These are phyloP conservation scores for Melopsittacus undulatus DNA, from an alignment of 2,797 vertebrate genomes.

Conservation along the genomic window DNA sequence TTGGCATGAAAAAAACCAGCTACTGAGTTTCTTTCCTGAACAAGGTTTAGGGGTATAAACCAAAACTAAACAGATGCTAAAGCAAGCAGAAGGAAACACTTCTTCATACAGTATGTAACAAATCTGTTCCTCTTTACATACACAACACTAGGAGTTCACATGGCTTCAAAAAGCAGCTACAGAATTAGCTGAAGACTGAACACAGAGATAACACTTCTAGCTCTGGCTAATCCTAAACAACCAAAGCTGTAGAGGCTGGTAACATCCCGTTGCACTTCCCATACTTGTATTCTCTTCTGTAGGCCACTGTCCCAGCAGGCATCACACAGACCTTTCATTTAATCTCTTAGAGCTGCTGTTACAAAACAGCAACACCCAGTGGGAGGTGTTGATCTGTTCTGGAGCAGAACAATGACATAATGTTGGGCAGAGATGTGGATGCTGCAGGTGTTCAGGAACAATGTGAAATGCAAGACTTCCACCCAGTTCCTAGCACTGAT, in stretches of 20 bases:
- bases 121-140: background rate
- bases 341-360: background rate
- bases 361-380: background rate
- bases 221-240: background rate
- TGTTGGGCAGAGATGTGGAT: background rate
- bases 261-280: background rate
- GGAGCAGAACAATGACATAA: background rate
- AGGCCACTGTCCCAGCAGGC: background rate
- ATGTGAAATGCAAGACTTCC: accelerated
- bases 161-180: background rate
- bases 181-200: background rate
- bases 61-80: background rate
- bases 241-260: background rate
- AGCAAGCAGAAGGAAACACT: background rate
- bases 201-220: background rate
- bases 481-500: background rate
- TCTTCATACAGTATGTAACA: background rate
- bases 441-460: background rate
- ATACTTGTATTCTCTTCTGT: background rate
- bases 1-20: background rate
- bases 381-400: background rate
- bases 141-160: background rate
- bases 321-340: background rate
- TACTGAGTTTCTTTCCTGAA: background rate
- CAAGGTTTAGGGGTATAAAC: background rate